These are phyloP conservation scores for Metaphire vulgaris DNA, from an alignment of 1,140 invertebrate species.

Conservation along the genomic window DNA sequence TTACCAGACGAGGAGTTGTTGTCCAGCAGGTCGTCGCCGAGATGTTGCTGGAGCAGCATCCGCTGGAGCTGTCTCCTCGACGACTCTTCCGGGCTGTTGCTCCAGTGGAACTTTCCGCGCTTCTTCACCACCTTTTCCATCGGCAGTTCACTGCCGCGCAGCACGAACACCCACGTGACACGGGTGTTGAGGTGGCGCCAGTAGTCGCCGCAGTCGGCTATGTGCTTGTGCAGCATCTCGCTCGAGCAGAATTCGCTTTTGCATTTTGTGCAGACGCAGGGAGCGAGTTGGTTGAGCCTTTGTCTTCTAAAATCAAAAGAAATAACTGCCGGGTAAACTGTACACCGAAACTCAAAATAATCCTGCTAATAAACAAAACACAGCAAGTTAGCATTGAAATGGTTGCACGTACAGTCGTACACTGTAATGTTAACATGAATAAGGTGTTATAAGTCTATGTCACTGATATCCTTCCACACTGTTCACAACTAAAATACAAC, in stretches of 20 bases:
- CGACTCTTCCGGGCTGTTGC: not conserved
- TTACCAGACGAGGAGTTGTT: not conserved
- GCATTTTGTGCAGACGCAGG: conserved; percentile 59
- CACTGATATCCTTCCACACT: too few species aligned
- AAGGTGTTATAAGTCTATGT: too few species aligned
- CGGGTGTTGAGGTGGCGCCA: conserved; percentile 7
- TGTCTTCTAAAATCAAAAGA: not conserved
- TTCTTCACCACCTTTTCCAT: conserved; percentile 6
- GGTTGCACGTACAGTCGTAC: too few species aligned
- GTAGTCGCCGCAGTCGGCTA: conserved; percentile 64
- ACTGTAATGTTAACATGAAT: too few species aligned
- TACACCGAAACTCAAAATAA: too few species aligned
- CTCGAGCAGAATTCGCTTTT: conserved; percentile 55
- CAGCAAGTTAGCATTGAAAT: too few species aligned
- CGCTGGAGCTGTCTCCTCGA: not conserved
- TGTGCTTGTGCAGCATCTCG: conserved; percentile 70
- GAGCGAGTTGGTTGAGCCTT: too few species aligned
- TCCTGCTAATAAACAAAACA: too few species aligned
- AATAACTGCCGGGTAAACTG: too few species aligned
- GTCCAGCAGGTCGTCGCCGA: not conserved
- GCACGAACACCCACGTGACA: conserved; percentile 17
- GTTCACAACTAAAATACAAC: too few species aligned
- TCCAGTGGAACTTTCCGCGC: conserved; percentile 8
- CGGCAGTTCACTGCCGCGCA: conserved; percentile 6
- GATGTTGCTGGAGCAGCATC: conserved; percentile 5